phyloP scores from a whole-genome alignment of 2,888 invertebrate genomes.

The Amblyjoppa proteus region DNA sequence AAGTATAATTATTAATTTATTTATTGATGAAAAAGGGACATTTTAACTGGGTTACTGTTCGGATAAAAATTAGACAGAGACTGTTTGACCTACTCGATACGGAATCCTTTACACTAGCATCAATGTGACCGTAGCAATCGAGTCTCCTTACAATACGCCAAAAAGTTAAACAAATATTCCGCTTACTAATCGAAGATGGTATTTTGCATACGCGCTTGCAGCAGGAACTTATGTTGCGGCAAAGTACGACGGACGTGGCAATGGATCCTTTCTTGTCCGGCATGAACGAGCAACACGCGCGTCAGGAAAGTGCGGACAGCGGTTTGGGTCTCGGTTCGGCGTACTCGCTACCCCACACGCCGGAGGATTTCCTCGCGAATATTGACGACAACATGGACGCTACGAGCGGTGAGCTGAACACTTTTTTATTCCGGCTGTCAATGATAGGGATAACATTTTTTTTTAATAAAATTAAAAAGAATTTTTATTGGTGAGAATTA shows the following conservation, averaged over 20 bases:
- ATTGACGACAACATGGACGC: conserved; percentile 97
- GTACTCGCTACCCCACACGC: conserved; percentile 96
- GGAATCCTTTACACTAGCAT: too few species aligned
- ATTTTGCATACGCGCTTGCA: conserved; percentile 77
- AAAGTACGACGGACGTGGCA: conserved; percentile 88
- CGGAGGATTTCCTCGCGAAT: conserved; percentile 95
- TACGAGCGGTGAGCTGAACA: conserved; percentile 88
- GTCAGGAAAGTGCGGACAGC: conserved; percentile 98
- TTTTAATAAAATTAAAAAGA: conserved; percentile 6
- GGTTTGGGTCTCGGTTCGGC: conserved; percentile 96
- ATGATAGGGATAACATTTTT: background rate
- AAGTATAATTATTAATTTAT: background rate
- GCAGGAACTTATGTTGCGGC: conserved; percentile 91
- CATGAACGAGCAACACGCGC: conserved; percentile 92
- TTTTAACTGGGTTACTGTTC: background rate
- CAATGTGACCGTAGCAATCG: background rate
- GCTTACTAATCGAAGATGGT: background rate
- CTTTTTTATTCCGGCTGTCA: background rate
- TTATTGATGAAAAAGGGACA: background rate
- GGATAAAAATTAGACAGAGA: background rate
- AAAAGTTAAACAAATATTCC: background rate
- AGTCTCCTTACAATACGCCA: background rate
- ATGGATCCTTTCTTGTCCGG: conserved; percentile 93
- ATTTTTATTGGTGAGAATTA: background rate
- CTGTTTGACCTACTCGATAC: background rate